Percentiles rank a stretch among this genome's conserved stretches.
phyloP scores from a whole-genome alignment of 2,888 invertebrate species.

The Trissonchulus sp. region DNA sequence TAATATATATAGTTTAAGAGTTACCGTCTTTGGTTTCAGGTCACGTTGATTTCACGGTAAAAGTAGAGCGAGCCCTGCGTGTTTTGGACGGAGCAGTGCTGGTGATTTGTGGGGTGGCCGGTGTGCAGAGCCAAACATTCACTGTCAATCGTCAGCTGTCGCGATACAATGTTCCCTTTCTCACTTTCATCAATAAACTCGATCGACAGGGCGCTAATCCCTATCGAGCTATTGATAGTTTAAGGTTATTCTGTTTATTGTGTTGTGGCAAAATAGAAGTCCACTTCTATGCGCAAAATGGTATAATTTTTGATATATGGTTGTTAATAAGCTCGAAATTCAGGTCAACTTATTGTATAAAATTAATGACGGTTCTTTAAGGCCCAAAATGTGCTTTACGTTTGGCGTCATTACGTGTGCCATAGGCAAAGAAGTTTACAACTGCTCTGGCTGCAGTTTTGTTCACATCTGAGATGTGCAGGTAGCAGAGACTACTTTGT shows the following conservation, averaged over 20 bases:
- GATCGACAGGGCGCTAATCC: conserved; percentile 87
- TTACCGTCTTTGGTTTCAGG: conserved; percentile 62
- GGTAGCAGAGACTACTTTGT: no score
- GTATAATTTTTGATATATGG: no score
- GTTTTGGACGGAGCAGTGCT: conserved; percentile 91
- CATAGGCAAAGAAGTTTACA: no score
- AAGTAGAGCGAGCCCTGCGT: conserved; percentile 88
- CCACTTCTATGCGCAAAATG: no score
- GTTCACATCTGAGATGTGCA: no score
- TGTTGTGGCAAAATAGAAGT: not conserved
- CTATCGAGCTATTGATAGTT: conserved; percentile 58
- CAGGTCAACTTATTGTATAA: no score
- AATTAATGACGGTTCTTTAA: no score
- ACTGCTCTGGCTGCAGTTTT: no score
- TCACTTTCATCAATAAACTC: conserved; percentile 95
- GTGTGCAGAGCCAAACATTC: conserved; percentile 94
- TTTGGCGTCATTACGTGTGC: no score
- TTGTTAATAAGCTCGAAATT: no score
- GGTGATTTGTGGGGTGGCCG: conserved; percentile 92
- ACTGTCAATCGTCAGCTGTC: conserved; percentile 97
- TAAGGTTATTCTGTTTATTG: conserved; percentile 54
- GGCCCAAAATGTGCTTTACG: no score
- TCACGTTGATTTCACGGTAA: conserved; percentile 97
- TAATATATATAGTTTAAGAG: no score
- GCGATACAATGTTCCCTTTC: conserved; percentile 86